Evolutionary conservation across 2,797 vertebrate genomes (phyloP), one percentile per base, ranked within the genome.

Genomic region (Acanthurus leucopareius): DNA sequence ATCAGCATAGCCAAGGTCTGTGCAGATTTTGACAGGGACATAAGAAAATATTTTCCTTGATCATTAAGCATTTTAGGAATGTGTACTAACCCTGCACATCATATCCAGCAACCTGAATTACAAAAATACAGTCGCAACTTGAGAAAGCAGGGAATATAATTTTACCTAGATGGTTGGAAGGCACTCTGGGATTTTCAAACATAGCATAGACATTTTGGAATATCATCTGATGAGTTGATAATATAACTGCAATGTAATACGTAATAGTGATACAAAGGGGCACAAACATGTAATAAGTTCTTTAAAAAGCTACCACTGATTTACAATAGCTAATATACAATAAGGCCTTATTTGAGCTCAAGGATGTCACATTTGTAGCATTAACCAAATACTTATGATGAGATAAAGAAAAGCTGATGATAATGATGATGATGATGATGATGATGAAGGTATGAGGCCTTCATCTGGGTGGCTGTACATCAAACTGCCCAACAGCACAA

Each of bases 401-500:
- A 51, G 20, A 47, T 0, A 63, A n/a, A 7, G 44, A 10, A 32
- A 32, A 32, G 28, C 28, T 51, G 64, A 2, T 52, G 64, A 2
- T 53, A 64, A 45, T 10, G 53, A 8, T 14, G 47, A 44, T 10
- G 64, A 2, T 53, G 73, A 45, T 10, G 53, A 8, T 14, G 47
- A 44, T 10, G 28, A 1, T 11, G 17, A 42, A 61, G 35, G 10
- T 44, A 0, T 3, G 52, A 67, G 7, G 5, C 38, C 42, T 59
- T 10, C 13, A 5, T 66, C 19, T 15, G 3, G 6, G 47, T 3
- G 10, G 42, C 20, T 35, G 45, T 5, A 51, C 56, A 61, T 70
- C 42, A 25, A 75, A 53, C 25, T 14, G 54, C 15, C 49, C 73
- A 19, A 11, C 61, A 49, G 69, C 3, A 51, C 51, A 51, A 56